Base-by-base conservation (phyloP, 2,113 vertebrate species). In the Dasypus novemcinctus region DNA sequence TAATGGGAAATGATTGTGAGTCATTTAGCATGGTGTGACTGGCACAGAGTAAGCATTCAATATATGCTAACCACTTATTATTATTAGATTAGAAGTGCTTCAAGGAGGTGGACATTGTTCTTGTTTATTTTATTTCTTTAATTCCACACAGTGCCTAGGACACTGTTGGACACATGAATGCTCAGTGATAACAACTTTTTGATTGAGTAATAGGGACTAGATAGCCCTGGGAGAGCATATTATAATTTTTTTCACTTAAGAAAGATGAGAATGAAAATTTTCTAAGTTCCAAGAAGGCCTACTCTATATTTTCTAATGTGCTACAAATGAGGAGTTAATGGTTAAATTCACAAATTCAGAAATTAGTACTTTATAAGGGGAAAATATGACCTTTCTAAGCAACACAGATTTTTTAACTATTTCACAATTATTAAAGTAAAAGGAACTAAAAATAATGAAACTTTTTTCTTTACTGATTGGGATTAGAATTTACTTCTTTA, bases 361-460 rank as follows among this genome's bases (percentile, higher is more conserved):
- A 72, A 41, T 54, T 41, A 93, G 27, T 49, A 46, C 43, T 89
- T 75, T 61, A 69, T 89, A 75, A 36, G 21, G 49, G 27, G 49
- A 79, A 84, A 81, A 18, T 61, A 7, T 86, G 71, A 91, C 74
- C 57, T 81, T 79, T 79, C 27, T 71, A 87, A 36, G 14, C 63
- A 64, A 69, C 17, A 76, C 59, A 66, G 18, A 1, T 54, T 74
- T 93, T 96, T 79, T 91, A 88, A 86, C 43, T 89, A 0, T 86
- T 81, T 7, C 46, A 57, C 13, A 43, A 68, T 86, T 79, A 80
- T 84, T 92, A 83, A 92, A 80, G 43, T 43, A 90, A 90, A 87
- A 80, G 7, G 2, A 84, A 95, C 36, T 74, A 71, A 94, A 97
- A 92, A n/a, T 52, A 54, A 76, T 87, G 36, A 84, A 46, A 74